Conservation (phyloP, 1,140 invertebrate genomes). For the Nautilus pompilius region DNA sequence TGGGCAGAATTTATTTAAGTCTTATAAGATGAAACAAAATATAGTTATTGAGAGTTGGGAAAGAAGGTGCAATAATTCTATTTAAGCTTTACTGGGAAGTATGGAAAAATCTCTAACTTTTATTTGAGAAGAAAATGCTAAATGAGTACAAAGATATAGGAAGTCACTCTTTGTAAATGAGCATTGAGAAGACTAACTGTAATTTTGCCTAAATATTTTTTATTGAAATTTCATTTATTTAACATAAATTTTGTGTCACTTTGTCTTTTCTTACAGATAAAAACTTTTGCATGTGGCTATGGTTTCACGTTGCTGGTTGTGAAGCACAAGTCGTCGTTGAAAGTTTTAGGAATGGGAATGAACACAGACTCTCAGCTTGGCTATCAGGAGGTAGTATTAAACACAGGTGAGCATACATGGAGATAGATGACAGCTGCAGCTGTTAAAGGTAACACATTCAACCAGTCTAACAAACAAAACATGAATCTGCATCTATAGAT, state of each 20-base stretch:
- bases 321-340: slow-evolving; percentile 56
- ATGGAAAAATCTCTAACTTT: too few species aligned
- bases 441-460: too few species aligned
- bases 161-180: slow-evolving; percentile 8
- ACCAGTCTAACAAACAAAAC: too few species aligned
- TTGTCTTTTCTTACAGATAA: slow-evolving; percentile 59
- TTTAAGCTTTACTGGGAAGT: too few species aligned
- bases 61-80: too few species aligned
- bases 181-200: slow-evolving; percentile 2
- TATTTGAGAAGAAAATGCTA: too few species aligned
- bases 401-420: slow-evolving; percentile 40
- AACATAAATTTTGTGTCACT: neutral
- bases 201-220: slow-evolving; percentile 1
- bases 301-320: slow-evolving; percentile 85
- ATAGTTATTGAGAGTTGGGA: too few species aligned
- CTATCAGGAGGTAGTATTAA: slow-evolving; percentile 48
- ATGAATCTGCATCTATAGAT: too few species aligned
- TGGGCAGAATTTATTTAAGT: too few species aligned
- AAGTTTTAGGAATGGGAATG: slow-evolving; percentile 83
- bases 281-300: slow-evolving; percentile 78
- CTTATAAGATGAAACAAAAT: too few species aligned
- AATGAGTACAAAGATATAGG: slow-evolving; percentile 9
- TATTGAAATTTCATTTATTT: slow-evolving; percentile 5
- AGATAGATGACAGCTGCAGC: too few species aligned
- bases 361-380: slow-evolving; percentile 93